Percentiles rank a stretch among this genome's conserved stretches.
These are phyloP conservation scores for Pyxicephalus adspersus DNA, from an alignment of 2,113 vertebrate genomes.

Conservation along the genomic window DNA sequence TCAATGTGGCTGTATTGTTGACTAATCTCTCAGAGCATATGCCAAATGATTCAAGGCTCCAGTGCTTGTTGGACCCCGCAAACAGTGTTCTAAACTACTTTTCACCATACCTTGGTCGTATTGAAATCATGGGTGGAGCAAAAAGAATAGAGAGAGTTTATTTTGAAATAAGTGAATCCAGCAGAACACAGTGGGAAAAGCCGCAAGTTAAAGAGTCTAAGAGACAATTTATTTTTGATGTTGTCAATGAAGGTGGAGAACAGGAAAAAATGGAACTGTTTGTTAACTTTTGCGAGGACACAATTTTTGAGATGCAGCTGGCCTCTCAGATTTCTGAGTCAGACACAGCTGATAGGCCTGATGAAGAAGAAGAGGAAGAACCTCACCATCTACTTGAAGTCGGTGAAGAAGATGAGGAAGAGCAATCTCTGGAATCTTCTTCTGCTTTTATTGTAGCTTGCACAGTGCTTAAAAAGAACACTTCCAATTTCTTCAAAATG, in stretches of 20 bases:
- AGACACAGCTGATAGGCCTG: conserved; percentile 78
- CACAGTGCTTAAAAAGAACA: conserved; percentile 80
- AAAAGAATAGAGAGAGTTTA: conserved; percentile 97
- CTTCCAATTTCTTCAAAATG: conserved; percentile 77
- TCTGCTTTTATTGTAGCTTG: conserved; percentile 90
- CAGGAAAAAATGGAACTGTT: conserved; percentile 99
- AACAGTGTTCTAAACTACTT: conserved; percentile 96
- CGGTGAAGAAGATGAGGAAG: conserved; percentile 80
- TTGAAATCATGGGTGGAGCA: conserved; percentile 97
- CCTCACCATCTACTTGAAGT: conserved; percentile 72
- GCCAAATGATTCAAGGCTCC: conserved; percentile 91
- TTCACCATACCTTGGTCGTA: conserved; percentile 91
- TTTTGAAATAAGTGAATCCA: conserved; percentile 97
- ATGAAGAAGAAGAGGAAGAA: conserved; percentile 74
- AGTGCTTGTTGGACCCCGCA: conserved; percentile 88
- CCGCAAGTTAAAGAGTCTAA: conserved; percentile 98
- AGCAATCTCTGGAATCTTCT: conserved; percentile 77
- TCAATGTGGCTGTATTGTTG: conserved; percentile 92
- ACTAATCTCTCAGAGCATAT: conserved; percentile 97
- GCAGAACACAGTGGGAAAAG: conserved; percentile 96
- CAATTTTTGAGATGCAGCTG: conserved; percentile 98
- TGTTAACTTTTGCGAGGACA: conserved; percentile 98
- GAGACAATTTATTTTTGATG: conserved; percentile 97
- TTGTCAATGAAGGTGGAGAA: conserved; percentile 96
- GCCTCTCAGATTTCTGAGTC: conserved; percentile 95